A percentile compares a stretch with the other conserved stretches of the same genome.
Conservation (phyloP, 2,113 vertebrate species). For the Pagrus major region DNA sequence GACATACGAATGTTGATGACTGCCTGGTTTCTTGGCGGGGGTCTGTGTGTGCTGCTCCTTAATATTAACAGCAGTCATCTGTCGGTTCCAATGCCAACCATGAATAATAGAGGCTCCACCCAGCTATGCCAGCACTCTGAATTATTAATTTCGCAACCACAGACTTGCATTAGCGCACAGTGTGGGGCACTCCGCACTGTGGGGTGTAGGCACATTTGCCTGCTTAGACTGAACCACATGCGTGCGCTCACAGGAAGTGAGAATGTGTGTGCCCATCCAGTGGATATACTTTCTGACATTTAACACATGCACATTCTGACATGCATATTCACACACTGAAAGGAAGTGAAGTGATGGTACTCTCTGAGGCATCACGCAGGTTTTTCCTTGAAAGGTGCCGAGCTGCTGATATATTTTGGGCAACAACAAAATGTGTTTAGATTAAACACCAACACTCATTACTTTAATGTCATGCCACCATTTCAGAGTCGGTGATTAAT, state of each 20-base stretch:
- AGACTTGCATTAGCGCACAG: constrained; percentile 69
- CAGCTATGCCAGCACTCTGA: constrained; percentile 60
- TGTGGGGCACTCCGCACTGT: constrained; percentile 29
- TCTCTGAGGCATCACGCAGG: background rate
- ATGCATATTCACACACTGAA: constrained; percentile 28
- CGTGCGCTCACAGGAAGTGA: background rate
- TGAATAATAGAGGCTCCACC: constrained; percentile 79
- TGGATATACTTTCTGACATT: constrained; percentile 3
- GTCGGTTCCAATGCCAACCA: constrained; percentile 59
- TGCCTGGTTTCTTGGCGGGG: constrained; percentile 20
- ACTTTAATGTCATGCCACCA: background rate
- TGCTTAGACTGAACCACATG: background rate
- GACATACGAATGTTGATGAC: constrained; percentile 2
- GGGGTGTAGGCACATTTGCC: constrained; percentile 1
- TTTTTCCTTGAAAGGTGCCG: constrained; percentile 14
- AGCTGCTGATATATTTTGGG: background rate
- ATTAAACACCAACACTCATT: no score
- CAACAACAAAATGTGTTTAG: background rate
- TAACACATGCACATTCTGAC: background rate
- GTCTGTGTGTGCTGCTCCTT: constrained; percentile 33
- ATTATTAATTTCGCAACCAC: constrained; percentile 77
- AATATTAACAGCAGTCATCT: constrained; percentile 71
- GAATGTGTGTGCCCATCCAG: background rate
- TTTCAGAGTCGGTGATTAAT: background rate
- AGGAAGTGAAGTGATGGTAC: constrained; percentile 12